These are phyloP conservation scores for Siphlonurus alternatus DNA, from an alignment of 2,888 invertebrate genomes.

Conservation along the genomic window DNA sequence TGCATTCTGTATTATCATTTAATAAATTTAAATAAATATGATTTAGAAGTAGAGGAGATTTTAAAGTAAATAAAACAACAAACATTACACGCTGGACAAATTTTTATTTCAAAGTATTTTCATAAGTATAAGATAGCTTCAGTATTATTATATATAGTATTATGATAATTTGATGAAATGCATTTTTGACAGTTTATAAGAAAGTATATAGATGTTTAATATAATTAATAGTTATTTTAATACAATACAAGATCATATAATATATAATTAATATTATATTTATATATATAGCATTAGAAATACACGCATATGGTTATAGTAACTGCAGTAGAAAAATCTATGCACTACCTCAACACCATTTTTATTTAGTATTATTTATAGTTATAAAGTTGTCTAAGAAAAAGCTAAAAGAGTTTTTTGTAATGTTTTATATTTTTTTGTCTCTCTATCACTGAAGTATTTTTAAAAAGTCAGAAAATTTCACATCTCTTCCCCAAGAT, in stretches of 20 bases:
- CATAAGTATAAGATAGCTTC: no score
- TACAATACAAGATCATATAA: no score
- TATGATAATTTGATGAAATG: background rate
- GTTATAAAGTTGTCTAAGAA: no score
- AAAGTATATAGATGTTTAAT: background rate
- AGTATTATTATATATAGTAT: no score
- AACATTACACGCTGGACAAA: background rate
- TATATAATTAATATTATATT: background rate
- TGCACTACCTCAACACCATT: background rate
- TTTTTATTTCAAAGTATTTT: background rate
- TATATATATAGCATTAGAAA: conserved; percentile 1
- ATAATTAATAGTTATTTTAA: background rate
- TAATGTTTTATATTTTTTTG: background rate
- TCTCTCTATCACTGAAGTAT: background rate
- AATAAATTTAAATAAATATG: no score
- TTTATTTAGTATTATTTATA: no score
- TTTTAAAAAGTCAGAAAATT: background rate
- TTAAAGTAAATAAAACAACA: no score
- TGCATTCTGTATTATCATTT: no score
- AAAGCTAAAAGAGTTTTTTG: no score
- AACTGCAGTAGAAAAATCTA: conserved; percentile 1
- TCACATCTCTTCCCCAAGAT: conserved; percentile 1
- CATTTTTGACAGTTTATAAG: conserved; percentile 1
- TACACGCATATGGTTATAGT: background rate
- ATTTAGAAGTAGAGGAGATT: no score